Percentiles rank a stretch among this genome's conserved stretches.
These are phyloP conservation scores for Rotaria magnacalcarata DNA, from an alignment of 2,888 invertebrate genomes.

Conservation along the genomic window DNA sequence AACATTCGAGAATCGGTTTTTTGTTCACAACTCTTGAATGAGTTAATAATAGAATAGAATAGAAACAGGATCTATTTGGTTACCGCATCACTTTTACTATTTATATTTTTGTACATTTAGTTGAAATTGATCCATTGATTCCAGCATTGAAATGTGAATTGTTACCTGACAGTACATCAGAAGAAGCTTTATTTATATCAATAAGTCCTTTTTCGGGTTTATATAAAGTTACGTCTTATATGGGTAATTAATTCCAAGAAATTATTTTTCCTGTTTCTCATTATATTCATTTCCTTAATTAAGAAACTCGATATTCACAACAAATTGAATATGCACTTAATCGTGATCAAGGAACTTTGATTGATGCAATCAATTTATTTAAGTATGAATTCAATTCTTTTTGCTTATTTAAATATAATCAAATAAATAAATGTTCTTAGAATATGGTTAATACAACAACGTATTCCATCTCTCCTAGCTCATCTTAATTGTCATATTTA, in stretches of 20 bases:
- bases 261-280: not conserved
- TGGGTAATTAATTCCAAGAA: not conserved
- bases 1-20: too few species aligned
- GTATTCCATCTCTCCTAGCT: not conserved
- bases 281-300: not conserved
- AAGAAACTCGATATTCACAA: not conserved
- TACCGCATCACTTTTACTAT: too few species aligned
- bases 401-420: not conserved
- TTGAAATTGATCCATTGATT: constrained; percentile 27
- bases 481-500: constrained; percentile 13
- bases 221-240: constrained; percentile 10
- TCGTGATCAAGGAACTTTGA: constrained; percentile 18
- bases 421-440: not conserved
- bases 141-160: constrained; percentile 23
- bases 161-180: constrained; percentile 11
- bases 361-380: constrained; percentile 20
- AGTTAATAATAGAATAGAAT: not conserved
- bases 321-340: constrained; percentile 27
- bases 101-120: not conserved
- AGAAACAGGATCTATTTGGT: not conserved
- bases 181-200: constrained; percentile 4
- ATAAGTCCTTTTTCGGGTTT: constrained; percentile 29
- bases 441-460: constrained; percentile 33
- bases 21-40: too few species aligned
- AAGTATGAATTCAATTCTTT: not conserved